phyloP scores from a whole-genome alignment of 2,113 vertebrate species.

The Takifugu flavidus region DNA sequence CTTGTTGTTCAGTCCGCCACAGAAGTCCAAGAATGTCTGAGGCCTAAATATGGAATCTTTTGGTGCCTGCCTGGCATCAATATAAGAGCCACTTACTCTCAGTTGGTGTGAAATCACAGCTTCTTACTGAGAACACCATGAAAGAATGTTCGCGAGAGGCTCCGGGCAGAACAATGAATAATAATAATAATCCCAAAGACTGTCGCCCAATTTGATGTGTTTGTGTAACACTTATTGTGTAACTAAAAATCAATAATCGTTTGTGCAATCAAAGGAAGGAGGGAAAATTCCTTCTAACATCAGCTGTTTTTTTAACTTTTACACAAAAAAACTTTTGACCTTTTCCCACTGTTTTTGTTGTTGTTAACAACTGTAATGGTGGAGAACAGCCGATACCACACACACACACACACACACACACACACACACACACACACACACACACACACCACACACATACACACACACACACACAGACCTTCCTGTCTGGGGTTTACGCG shows the following conservation, averaged over 20 bases:
- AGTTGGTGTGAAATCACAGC: conserved; percentile 38
- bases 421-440: background rate
- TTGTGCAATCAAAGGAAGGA: background rate
- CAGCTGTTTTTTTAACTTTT: too few relatives aligned
- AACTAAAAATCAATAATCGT: background rate
- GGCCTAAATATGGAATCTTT: conserved; percentile 35
- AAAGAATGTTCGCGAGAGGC: conserved; percentile 33
- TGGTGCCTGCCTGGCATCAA: conserved; percentile 19
- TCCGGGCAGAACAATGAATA: conserved; percentile 2
- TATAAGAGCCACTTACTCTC: conserved; percentile 27
- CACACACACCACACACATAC: background rate
- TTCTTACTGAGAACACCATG: conserved; percentile 23
- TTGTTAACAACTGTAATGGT: conserved; percentile 25
- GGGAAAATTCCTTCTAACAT: too few relatives aligned
- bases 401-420: conserved; percentile 10
- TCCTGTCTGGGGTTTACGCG: conserved; percentile 34
- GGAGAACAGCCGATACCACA: conserved; percentile 24
- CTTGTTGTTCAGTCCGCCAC: conserved; percentile 26
- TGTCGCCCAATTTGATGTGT: too few relatives aligned
- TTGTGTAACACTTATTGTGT: background rate
- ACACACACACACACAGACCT: conserved; percentile 33
- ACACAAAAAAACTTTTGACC: too few relatives aligned
- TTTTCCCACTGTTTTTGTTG: conserved; percentile 10
- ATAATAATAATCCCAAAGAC: too few relatives aligned
- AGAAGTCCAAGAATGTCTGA: conserved; percentile 19